Percentiles rank a stretch among this genome's conserved stretches.
These are phyloP conservation scores for Micoletzkya japonica DNA, from an alignment of 2,888 invertebrate genomes.

Conservation along the genomic window DNA sequence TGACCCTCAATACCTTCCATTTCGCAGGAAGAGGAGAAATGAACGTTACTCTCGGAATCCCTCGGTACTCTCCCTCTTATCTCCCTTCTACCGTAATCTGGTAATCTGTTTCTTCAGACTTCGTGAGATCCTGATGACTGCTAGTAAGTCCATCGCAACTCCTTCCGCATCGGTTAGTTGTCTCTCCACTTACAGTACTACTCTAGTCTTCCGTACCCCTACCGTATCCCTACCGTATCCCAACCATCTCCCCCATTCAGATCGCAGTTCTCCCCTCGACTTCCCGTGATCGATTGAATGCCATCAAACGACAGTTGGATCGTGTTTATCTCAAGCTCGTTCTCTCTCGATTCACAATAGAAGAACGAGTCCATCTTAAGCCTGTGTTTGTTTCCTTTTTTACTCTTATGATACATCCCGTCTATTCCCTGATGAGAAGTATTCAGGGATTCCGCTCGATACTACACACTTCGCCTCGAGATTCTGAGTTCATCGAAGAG, in stretches of 20 bases:
- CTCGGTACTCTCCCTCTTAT: conserved; percentile 66
- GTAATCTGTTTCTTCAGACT: conserved; percentile 72
- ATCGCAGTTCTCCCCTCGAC: conserved; percentile 45
- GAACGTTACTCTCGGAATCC: conserved; percentile 99
- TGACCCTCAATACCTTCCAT: conserved; percentile 99
- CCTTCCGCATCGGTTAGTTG: conserved; percentile 85
- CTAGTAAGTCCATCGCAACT: conserved; percentile 88
- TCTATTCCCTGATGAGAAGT: conserved; percentile 9
- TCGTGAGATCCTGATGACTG: conserved; percentile 92
- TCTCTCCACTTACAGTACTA: not conserved
- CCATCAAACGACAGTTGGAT: conserved; percentile 72
- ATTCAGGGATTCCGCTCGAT: conserved; percentile 42
- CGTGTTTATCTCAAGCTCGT: conserved; percentile 78
- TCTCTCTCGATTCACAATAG: conserved; percentile 20
- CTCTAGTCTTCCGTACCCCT: not conserved
- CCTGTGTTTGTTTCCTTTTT: not conserved
- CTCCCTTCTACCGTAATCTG: no score
- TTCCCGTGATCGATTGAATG: conserved; percentile 48
- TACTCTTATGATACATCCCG: not conserved
- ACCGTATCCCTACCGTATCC: not conserved
- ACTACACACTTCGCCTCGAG: conserved; percentile 52
- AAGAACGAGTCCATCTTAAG: conserved; percentile 17
- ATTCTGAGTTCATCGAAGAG: conserved; percentile 76
- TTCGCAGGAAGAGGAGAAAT: conserved; percentile 96
- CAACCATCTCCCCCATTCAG: conserved; percentile 13